Conservation (phyloP, 2,888 invertebrate species). For the Mesorhabditis sp. region DNA sequence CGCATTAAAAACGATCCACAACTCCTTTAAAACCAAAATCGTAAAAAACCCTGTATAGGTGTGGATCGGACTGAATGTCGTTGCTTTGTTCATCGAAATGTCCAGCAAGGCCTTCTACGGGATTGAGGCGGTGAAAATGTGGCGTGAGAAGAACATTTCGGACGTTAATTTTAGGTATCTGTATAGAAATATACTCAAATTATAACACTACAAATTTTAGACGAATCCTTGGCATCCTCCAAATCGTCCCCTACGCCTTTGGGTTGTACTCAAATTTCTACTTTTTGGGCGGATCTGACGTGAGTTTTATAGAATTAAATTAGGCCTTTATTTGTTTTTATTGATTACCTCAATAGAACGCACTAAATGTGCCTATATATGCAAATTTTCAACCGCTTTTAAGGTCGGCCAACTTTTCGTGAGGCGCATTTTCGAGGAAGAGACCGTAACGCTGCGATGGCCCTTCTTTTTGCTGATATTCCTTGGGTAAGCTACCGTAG, state of each 20-base stretch:
- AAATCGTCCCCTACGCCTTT: conserved; percentile 56
- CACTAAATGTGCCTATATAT: too few species aligned
- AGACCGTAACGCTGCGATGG: conserved; percentile 53
- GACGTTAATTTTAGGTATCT: conserved; percentile 44
- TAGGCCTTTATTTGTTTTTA: too few species aligned
- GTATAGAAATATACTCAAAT: neutral
- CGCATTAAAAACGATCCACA: neutral
- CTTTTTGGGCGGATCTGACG: conserved; percentile 51
- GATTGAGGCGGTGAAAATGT: conserved; percentile 31
- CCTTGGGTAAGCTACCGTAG: conserved; percentile 33
- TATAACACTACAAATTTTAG: neutral
- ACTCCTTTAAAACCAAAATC: neutral
- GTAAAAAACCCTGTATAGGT: conserved; percentile 31
- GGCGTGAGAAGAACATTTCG: conserved; percentile 42
- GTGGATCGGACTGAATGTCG: conserved; percentile 61
- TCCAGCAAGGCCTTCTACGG: conserved; percentile 50
- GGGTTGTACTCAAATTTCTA: conserved; percentile 58
- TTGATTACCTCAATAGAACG: too few species aligned
- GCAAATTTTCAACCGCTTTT: neutral
- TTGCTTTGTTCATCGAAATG: conserved; percentile 59
- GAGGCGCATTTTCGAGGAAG: conserved; percentile 54
- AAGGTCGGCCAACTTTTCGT: conserved; percentile 54
- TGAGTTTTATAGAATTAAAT: neutral
- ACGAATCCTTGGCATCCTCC: conserved; percentile 9
- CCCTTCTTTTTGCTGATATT: conserved; percentile 51